Evolutionary conservation across 37 sponge, comb jelly and placozoan genomes (phyloP).

Genomic region (Amphimedon queenslandica): DNA sequence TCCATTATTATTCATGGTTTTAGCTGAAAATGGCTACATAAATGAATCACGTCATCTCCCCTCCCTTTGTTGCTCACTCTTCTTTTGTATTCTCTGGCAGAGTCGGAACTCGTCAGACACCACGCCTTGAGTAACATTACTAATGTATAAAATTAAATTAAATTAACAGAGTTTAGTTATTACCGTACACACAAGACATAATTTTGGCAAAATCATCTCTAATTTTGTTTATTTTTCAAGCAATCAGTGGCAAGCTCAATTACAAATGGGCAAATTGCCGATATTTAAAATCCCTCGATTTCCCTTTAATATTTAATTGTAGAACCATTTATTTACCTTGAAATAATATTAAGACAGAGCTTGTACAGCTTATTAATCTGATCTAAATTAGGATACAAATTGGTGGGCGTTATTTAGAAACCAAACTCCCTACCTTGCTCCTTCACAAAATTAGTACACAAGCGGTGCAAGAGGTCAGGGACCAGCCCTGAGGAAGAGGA

Average conservation of each 20-base stretch:
- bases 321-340: too few relatives aligned
- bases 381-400: conserved; percentile 10
- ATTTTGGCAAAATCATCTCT: too few relatives aligned
- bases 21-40: not conserved
- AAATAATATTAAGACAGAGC: conserved; percentile 33
- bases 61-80: conserved; percentile 36
- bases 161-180: not conserved
- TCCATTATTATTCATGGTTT: not conserved
- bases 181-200: too few relatives aligned
- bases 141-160: conserved; percentile 12
- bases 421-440: conserved; percentile 17
- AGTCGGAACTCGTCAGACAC: conserved; percentile 50
- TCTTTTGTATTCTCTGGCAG: conserved; percentile 74
- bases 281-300: too few relatives aligned
- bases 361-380: conserved; percentile 16
- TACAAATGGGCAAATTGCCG: too few relatives aligned
- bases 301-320: too few relatives aligned
- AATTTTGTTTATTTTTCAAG: too few relatives aligned
- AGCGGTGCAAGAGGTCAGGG: conserved; percentile 32
- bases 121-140: conserved; percentile 26
- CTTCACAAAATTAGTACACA: conserved; percentile 34
- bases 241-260: too few relatives aligned
- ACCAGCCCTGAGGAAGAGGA: not conserved
- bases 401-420: conserved; percentile 40
- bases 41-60: not conserved